Base-by-base conservation (phyloP, 2,888 invertebrate species). In the Diarsia mendica region DNA sequence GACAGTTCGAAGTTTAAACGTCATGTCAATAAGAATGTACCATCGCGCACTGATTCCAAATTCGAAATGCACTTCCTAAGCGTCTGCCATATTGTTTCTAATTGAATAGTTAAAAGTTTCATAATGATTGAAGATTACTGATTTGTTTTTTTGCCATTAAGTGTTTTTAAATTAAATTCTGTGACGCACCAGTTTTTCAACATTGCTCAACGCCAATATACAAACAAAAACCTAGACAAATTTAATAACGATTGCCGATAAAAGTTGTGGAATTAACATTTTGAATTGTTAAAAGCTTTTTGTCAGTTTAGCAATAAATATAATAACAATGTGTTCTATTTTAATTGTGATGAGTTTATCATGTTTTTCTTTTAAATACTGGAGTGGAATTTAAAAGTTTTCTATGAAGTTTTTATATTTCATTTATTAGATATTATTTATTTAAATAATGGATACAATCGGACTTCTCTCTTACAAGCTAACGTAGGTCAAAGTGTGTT, bases 101-200 rank as follows among this genome's bases (percentile, higher is more conserved):
- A 53, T 64, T 11, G 58, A 18, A 33, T 60, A 44, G 15, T 63
- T 63, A 63, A 61, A 55, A 68, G 48, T 48, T 46, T 33, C 4
- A n/a, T n/a, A 39, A n/a, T 53, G 3, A 53, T 44, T 55, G 71
- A 72, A 68, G 44, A 61, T n/a, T 28, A 49, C 20, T 5, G 3
- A 61, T 84, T 61, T 39, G 6, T 5, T 67, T 20, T 67, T 75
- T 76, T 68, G 79, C 23, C n/a, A 13, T 15, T 80, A 60, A 67
- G 46, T 65, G 80, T 5, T 33, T 20, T 33, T 51, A 51, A 58
- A 67, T 65, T 46, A 39, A 60, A 66, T 63, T 58, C 46, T 63
- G 65, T 80, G 80, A 80, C 68, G 61, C 58, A 66, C 10, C 44
- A n/a, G 4, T 63, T 2, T 63, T 18, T 48, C 8, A 9, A 75